Percentiles rank a stretch among this genome's conserved stretches.
These are phyloP conservation scores for Melanotus villosus DNA, from an alignment of 2,888 invertebrate genomes.

Conservation along the genomic window DNA sequence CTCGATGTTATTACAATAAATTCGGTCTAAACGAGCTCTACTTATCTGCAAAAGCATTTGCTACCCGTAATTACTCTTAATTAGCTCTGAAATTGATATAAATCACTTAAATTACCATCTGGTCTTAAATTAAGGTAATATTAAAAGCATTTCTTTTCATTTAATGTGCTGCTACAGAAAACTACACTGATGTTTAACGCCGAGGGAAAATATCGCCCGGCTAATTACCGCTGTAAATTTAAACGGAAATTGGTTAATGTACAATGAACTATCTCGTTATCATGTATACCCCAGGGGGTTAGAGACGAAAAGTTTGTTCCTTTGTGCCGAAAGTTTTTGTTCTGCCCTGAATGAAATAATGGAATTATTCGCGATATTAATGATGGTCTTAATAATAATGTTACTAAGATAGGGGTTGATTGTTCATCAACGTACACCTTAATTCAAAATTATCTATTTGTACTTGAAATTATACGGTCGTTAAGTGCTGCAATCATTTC, in stretches of 20 bases:
- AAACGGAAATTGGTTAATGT: conserved; percentile 39
- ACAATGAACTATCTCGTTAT: conserved; percentile 37
- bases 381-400: conserved; percentile 14
- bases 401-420: neutral
- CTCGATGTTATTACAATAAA: conserved; percentile 50
- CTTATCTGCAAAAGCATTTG: conserved; percentile 52
- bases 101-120: conserved; percentile 53
- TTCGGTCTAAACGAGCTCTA: conserved; percentile 46
- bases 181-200: conserved; percentile 26
- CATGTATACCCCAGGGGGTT: conserved; percentile 8
- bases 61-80: conserved; percentile 56
- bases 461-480: too few species aligned
- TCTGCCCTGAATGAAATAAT: conserved; percentile 19
- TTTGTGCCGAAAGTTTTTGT: conserved; percentile 34
- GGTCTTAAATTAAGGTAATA: conserved; percentile 39
- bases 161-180: conserved; percentile 29
- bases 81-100: conserved; percentile 58
- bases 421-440: neutral
- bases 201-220: conserved; percentile 16
- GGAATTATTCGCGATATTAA: conserved; percentile 28
- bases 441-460: too few species aligned
- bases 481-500: too few species aligned
- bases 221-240: conserved; percentile 36
- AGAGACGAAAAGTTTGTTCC: conserved; percentile 26
- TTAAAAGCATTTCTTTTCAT: conserved; percentile 45